Base-by-base conservation (phyloP, 2,113 vertebrate genomes). In the Melanerpes formicivorus region DNA sequence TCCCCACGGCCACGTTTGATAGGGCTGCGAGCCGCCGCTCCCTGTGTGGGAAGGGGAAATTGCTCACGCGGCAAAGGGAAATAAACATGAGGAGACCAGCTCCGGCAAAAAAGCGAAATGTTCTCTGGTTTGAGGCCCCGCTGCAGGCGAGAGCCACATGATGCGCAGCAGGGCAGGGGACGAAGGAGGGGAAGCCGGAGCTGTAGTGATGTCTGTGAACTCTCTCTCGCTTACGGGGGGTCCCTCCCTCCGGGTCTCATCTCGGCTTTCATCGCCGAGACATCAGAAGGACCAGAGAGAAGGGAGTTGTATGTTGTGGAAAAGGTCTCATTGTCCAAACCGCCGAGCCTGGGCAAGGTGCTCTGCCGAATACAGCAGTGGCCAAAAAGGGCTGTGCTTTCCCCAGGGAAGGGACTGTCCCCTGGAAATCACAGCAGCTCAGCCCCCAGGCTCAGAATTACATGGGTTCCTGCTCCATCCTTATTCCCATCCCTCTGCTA, bases 61-160 rank as follows among this genome's bases (percentile, higher is more conserved):
- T 63, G 70, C 89, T 94, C 77, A 4, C 40, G 40, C 52, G 14
- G 79, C 67, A 89, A 94, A 91, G 82, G 93, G 93, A 95, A 95
- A 95, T 92, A 94, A 95, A 95, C 92, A 90, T 21, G 69, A 83
- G 80, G 92, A 94, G 95, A 91, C 32, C 93, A 80, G 95, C 80
- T 85, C 85, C 32, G 73, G 60, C 74, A 84, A 87, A 92, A 87
- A 89, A 84, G 11, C 0, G 37, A 84, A 84, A 81, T 62, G 85
- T 85, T 26, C 79, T 74, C 83, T 21, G 69, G 69, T 66, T 60
- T 62, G 92, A 89, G 90, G 81, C 92, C 90, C 85, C 1, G 1
- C 79, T 60, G 81, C 69, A n/a, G 75, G 72, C 16, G 0, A 48
- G 74, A 56, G 37, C 54, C 22, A 3, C 72, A 30, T 8, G 29